Conservation (phyloP, 2,113 vertebrate species). For the Neodon shergylaensis region DNA sequence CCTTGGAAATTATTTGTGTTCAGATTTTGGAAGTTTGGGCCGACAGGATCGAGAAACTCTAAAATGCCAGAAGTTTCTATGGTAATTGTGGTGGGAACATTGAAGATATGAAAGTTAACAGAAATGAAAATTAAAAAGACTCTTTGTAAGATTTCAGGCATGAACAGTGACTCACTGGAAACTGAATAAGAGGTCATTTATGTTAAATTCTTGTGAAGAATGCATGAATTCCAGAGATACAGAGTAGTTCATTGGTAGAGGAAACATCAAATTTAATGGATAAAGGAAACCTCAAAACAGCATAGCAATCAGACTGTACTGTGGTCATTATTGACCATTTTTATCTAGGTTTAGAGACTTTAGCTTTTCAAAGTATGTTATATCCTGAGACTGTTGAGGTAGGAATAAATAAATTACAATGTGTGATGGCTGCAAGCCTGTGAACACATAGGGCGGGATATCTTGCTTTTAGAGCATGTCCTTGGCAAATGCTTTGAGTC, state of each 20-base stretch:
- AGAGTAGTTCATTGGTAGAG: not conserved
- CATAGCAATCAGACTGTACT: not conserved
- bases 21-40: not conserved
- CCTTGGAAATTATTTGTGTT: not conserved
- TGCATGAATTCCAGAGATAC: too few relatives aligned
- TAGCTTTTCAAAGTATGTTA: not conserved
- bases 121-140: not conserved
- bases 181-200: not conserved
- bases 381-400: not conserved
- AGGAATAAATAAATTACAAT: not conserved
- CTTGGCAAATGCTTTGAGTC: not conserved
- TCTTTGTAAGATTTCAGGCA: not conserved
- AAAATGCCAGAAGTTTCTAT: not conserved
- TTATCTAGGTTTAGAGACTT: not conserved
- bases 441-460: not conserved
- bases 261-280: not conserved
- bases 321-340: not conserved
- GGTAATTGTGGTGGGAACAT: not conserved
- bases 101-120: not conserved
- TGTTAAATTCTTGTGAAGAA: not conserved
- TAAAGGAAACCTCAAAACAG: not conserved
- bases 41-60: not conserved
- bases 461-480: not conserved
- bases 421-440: not conserved
- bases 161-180: not conserved